Conservation (phyloP, 2,888 invertebrate genomes). For the Andrena praecox region DNA sequence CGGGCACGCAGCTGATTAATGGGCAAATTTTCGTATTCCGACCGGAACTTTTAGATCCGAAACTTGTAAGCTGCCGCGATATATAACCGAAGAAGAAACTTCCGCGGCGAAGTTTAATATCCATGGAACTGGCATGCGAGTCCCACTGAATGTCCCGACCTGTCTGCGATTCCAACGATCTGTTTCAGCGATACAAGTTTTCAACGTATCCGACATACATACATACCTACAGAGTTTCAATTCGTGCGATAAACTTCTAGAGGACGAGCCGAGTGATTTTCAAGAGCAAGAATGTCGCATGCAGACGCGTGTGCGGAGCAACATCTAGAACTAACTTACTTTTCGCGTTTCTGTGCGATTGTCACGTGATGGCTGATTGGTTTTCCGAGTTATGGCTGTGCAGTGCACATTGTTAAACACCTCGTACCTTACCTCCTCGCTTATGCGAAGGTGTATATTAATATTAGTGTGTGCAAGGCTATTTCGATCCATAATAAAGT, state of each 20-base stretch:
- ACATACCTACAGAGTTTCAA: slow-evolving; percentile 18
- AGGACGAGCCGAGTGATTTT: neutral
- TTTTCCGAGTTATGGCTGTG: too few relatives aligned
- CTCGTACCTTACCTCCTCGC: too few relatives aligned
- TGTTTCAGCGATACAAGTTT: slow-evolving; percentile 48
- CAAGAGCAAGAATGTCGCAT: neutral
- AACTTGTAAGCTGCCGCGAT: slow-evolving; percentile 47
- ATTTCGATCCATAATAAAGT: too few relatives aligned
- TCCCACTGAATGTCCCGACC: slow-evolving; percentile 42
- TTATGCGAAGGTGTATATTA: too few relatives aligned
- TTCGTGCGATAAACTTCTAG: slow-evolving; percentile 18
- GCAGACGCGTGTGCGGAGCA: neutral
- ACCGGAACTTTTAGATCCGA: slow-evolving; percentile 28
- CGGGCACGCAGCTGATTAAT: slow-evolving; percentile 39
- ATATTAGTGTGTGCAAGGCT: too few relatives aligned
- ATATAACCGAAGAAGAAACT: slow-evolving; percentile 46
- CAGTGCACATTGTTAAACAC: too few relatives aligned
- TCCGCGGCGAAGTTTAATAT: slow-evolving; percentile 50
- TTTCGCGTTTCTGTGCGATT: too few relatives aligned
- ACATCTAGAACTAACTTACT: too few relatives aligned
- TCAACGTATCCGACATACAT: slow-evolving; percentile 28
- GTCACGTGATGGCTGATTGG: too few relatives aligned
- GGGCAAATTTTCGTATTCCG: slow-evolving; percentile 45
- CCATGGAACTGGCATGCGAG: slow-evolving; percentile 48
- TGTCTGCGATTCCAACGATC: slow-evolving; percentile 50